Percentiles rank a stretch among this genome's conserved stretches.
Conservation (phyloP, 2,797 vertebrate genomes). For the Pempheris klunzingeri region DNA sequence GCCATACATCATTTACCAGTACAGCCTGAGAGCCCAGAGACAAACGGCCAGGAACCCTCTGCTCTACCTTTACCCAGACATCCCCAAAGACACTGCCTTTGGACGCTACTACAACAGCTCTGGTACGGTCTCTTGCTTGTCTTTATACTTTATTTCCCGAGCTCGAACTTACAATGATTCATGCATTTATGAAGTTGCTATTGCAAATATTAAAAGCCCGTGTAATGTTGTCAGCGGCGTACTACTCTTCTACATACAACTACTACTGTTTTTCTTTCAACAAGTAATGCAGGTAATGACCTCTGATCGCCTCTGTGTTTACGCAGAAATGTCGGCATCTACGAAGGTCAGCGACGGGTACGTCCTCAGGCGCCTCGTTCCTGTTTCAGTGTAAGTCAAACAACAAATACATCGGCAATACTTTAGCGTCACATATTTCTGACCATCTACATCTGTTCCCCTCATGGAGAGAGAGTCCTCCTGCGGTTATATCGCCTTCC, state of each 20-base stretch:
- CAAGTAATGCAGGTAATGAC: no score
- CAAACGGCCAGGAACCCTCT: constrained; percentile 89
- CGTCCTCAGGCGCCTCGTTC: rapidly evolving
- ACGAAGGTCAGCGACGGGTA: constrained; percentile 4
- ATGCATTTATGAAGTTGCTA: background rate
- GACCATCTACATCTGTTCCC: background rate
- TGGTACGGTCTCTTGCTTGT: constrained; percentile 42
- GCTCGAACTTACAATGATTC: background rate
- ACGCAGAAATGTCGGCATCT: constrained; percentile 17
- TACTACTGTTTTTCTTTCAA: no score
- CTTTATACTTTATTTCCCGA: background rate
- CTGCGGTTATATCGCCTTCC: background rate
- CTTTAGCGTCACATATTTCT: no score
- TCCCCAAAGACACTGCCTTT: constrained; percentile 89
- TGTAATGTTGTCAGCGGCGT: background rate
- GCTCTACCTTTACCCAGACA: constrained; percentile 91
- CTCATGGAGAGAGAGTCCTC: background rate
- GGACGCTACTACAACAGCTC: constrained; percentile 86
- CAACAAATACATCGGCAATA: background rate
- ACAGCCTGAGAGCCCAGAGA: constrained; percentile 86
- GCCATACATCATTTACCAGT: constrained; percentile 88
- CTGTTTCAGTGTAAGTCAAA: constrained; percentile 52
- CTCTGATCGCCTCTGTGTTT: background rate
- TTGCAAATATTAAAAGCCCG: background rate
- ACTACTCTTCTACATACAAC: no score